Base-by-base conservation (phyloP, 2,888 invertebrate genomes). In the Eupithecia pulchellata region DNA sequence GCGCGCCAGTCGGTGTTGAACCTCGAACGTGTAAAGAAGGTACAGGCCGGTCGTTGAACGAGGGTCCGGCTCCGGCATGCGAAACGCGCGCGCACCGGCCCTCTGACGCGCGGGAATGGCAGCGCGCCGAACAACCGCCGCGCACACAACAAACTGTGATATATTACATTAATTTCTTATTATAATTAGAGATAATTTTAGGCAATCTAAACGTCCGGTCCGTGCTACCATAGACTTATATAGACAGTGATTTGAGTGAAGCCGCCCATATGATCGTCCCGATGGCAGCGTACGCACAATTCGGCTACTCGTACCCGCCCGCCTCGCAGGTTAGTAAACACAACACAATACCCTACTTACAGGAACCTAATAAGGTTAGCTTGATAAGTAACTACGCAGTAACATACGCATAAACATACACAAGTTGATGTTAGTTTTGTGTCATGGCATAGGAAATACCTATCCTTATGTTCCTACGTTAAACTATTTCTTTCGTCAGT, bases 261-360 rank as follows among this genome's bases (percentile, higher is more conserved):
- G 88, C 93, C 93, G 93, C 90, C 93, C 93, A 89, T 92, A 93
- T 94, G 93, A 93, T 93, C 93, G 92, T 93, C 92, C 93, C 93
- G 84, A 94, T 94, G 94, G 94, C 98, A 91, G 97, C 98, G 85
- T 98, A 98, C 95, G 96, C 98, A 89, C 98, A 98, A 95, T 98
- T 98, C 95, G 98, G 98, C 95, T 98, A 98, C 93, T 96, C 97
- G 86, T 98, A 98, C 95, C 97, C 97, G 96, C 96, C 98, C 96
- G 97, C 97, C 89, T 97, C 98, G 86, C 98, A 98, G 98, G 98
- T 98, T 95, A 95, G 96, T 69, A 27, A 63, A 9, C 57, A 55
- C 55, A 0, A 57, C 17, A 29, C 29, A 27, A 47, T 29, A 57
- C 14, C 57, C 1, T 2, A n/a, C n/a, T n/a, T n/a, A 29, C 29